Evolutionary conservation across 2,888 invertebrate genomes (phyloP).

Genomic region (Endotricha flammealis): DNA sequence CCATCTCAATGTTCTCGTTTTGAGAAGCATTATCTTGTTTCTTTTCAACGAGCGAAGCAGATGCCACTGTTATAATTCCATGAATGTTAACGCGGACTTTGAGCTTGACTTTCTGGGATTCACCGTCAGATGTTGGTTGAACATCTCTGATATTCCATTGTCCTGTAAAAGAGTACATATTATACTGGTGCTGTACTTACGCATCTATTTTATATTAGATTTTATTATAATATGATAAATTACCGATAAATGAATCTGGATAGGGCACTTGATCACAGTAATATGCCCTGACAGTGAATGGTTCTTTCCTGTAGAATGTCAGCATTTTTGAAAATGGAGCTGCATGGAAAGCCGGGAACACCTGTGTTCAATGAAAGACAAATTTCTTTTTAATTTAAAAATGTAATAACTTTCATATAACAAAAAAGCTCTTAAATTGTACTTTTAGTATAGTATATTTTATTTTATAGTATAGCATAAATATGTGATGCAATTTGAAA

Average conservation of each 20-base stretch:
- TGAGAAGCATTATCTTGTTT: slow-evolving; percentile 72
- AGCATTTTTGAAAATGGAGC: slow-evolving; percentile 97
- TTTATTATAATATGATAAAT: slow-evolving; percentile 44
- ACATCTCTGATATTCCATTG: slow-evolving; percentile 89
- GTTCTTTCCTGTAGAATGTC: slow-evolving; percentile 93
- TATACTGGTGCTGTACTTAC: too few species aligned
- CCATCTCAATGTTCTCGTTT: slow-evolving; percentile 64
- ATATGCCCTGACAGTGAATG: slow-evolving; percentile 91
- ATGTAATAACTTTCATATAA: too few species aligned
- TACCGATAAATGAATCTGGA: slow-evolving; percentile 88
- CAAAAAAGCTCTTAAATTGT: too few species aligned
- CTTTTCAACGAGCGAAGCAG: slow-evolving; percentile 90
- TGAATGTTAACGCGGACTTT: slow-evolving; percentile 96
- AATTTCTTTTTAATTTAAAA: too few species aligned
- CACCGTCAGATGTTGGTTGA: slow-evolving; percentile 91
- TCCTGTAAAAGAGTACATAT: slow-evolving; percentile 75
- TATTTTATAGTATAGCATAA: too few species aligned
- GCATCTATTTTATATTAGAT: too few species aligned
- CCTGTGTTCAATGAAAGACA: slow-evolving; percentile 35
- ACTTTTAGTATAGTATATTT: too few species aligned
- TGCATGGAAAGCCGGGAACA: slow-evolving; percentile 92
- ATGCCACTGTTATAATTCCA: slow-evolving; percentile 92
- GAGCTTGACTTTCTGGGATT: slow-evolving; percentile 96
- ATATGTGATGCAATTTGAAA: too few species aligned
- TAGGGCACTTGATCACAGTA: slow-evolving; percentile 88